Evolutionary conservation across 2,888 invertebrate species (phyloP).

Genomic region (Cerastoderma edule): DNA sequence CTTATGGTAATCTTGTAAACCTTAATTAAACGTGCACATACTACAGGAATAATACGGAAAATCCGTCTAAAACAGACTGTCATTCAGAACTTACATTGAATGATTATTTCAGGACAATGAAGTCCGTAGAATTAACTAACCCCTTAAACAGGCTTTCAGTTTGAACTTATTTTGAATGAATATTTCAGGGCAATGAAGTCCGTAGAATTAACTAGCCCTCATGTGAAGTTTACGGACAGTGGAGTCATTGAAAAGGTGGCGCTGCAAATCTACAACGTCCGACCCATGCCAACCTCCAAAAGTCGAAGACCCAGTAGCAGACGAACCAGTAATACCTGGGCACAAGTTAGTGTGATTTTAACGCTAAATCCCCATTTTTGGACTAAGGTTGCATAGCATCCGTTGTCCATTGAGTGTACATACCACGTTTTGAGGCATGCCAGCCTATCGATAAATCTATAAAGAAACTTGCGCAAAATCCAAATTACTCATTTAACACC

Average conservation of each 20-base stretch:
- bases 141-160: conserved; percentile 10
- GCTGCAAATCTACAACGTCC: conserved; percentile 70
- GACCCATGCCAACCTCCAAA: conserved; percentile 39
- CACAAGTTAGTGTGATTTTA: conserved; percentile 38
- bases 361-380: no score
- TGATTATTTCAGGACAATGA: conserved; percentile 47
- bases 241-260: conserved; percentile 68
- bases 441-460: no score
- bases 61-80: background rate
- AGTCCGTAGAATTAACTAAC: conserved; percentile 32
- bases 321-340: conserved; percentile 31
- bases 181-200: conserved; percentile 50
- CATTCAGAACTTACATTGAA: background rate
- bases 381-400: no score
- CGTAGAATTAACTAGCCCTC: conserved; percentile 40
- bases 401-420: no score
- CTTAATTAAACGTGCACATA: background rate
- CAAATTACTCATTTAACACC: no score
- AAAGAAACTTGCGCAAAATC: no score
- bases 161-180: background rate
- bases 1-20: no score
- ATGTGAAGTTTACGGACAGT: conserved; percentile 64
- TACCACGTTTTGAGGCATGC: no score
- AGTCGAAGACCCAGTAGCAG: conserved; percentile 9
- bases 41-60: background rate